Percentiles rank a stretch among this genome's conserved stretches.
phyloP scores from a whole-genome alignment of 92 coral and sea anemone species.

The Actinostola sp. region DNA sequence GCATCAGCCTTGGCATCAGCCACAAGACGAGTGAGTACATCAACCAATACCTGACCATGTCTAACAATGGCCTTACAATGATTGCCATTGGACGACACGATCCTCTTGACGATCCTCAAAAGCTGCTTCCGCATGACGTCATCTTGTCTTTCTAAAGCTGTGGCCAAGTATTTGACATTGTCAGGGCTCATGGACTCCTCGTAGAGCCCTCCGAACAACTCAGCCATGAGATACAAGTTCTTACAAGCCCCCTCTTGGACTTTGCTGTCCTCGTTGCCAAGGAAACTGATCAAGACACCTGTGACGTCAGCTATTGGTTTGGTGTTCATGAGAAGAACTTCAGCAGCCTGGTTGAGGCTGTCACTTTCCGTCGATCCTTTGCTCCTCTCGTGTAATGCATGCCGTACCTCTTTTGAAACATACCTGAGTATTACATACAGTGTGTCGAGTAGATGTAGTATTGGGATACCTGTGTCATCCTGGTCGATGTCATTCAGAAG shows the following conservation, averaged over 20 bases:
- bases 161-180: slow-evolving; percentile 77
- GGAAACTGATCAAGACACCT: slow-evolving; percentile 81
- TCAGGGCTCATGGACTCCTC: slow-evolving; percentile 84
- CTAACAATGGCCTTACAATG: slow-evolving; percentile 40
- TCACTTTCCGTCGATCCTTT: slow-evolving; percentile 54
- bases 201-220: slow-evolving; percentile 87
- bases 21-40: slow-evolving; percentile 27
- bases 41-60: slow-evolving; percentile 56
- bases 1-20: slow-evolving; percentile 56
- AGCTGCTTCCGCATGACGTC: slow-evolving; percentile 79
- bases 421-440: slow-evolving; percentile 74
- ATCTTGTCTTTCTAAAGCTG: slow-evolving; percentile 71
- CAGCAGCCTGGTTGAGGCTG: slow-evolving; percentile 74
- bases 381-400: slow-evolving; percentile 86
- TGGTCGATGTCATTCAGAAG: slow-evolving; percentile 14
- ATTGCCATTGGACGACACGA: slow-evolving; percentile 71
- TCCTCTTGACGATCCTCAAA: slow-evolving; percentile 85
- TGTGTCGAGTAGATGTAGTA: slow-evolving; percentile 83
- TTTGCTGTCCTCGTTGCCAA: slow-evolving; percentile 77
- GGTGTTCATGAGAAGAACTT: slow-evolving; percentile 80
- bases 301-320: slow-evolving; percentile 87
- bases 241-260: slow-evolving; percentile 83
- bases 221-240: slow-evolving; percentile 86
- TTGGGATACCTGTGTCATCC: slow-evolving; percentile 52
- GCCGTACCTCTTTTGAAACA: slow-evolving; percentile 95